phyloP scores from a whole-genome alignment of 2,888 invertebrate genomes.

The Chloromyia formosa region DNA sequence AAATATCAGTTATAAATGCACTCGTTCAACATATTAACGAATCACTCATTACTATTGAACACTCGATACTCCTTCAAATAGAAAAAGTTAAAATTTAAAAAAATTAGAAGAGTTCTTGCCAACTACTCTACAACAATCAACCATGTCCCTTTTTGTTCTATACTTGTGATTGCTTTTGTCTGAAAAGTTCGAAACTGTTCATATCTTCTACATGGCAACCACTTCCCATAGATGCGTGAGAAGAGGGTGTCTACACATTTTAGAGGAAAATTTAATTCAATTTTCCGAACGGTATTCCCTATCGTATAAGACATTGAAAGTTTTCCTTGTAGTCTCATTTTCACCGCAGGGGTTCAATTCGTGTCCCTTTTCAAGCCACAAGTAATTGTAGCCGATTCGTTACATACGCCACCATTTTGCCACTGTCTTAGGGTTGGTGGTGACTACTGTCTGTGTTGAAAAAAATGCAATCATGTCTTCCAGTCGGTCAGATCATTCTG shows the following conservation, averaged over 20 bases:
- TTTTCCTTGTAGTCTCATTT: slow-evolving; percentile 1
- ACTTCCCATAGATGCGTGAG: slow-evolving; percentile 9
- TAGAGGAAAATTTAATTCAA: slow-evolving; percentile 41
- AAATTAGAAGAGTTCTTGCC: slow-evolving; percentile 10
- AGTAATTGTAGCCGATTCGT: slow-evolving; percentile 43
- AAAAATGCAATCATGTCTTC: neutral
- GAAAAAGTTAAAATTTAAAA: slow-evolving; percentile 33
- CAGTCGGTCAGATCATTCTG: neutral
- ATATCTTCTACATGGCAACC: slow-evolving; percentile 21
- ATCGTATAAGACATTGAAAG: slow-evolving; percentile 12
- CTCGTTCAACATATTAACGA: neutral
- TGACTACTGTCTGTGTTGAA: neutral
- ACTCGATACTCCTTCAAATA: slow-evolving; percentile 32
- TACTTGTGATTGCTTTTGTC: slow-evolving; percentile 31
- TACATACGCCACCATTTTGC: slow-evolving; percentile 20
- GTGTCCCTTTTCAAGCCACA: slow-evolving; percentile 33
- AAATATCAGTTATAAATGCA: neutral
- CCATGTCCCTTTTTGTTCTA: slow-evolving; percentile 12
- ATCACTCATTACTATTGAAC: slow-evolving; percentile 3
- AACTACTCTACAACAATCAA: slow-evolving; percentile 15
- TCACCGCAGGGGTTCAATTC: slow-evolving; percentile 14
- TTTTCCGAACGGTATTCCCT: slow-evolving; percentile 28
- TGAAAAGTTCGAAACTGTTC: slow-evolving; percentile 43
- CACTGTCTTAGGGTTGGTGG: no score
- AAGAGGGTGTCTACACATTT: slow-evolving; percentile 38